phyloP scores from a whole-genome alignment of 2,888 invertebrate genomes.

The Cheilosia scutellata region DNA sequence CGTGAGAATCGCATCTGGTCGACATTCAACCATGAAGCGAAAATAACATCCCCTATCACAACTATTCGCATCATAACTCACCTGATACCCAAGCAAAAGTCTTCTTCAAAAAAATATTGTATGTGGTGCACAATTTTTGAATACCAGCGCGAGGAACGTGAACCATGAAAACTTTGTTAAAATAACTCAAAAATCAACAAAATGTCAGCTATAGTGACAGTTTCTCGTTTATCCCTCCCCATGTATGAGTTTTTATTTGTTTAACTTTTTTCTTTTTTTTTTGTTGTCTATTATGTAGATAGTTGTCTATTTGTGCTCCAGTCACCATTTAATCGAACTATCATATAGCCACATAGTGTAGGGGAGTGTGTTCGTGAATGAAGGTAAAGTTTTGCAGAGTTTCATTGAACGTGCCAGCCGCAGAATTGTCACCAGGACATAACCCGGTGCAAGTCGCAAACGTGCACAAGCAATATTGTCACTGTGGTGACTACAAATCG shows the following conservation, averaged over 20 bases:
- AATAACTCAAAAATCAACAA: constrained; percentile 39
- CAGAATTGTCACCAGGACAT: constrained; percentile 13
- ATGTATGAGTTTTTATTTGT: neutral
- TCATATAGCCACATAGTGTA: neutral
- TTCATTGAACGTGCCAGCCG: constrained; percentile 22
- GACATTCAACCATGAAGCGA: neutral
- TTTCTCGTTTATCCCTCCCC: neutral
- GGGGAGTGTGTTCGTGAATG: neutral
- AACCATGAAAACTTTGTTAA: constrained; percentile 31
- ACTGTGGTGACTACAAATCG: constrained; percentile 19
- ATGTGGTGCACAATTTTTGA: neutral
- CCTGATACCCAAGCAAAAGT: neutral
- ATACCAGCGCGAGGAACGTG: neutral
- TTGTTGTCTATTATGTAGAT: neutral
- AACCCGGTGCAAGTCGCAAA: neutral
- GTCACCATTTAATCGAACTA: constrained; percentile 7
- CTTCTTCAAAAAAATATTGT: neutral
- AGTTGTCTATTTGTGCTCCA: constrained; percentile 9
- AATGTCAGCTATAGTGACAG: constrained; percentile 38
- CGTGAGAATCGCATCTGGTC: neutral
- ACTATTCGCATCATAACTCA: constrained; percentile 27
- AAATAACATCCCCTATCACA: neutral
- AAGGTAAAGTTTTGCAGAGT: constrained; percentile 18
- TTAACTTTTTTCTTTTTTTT: neutral
- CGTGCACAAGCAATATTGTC: constrained; percentile 14